phyloP scores from a whole-genome alignment of 2,113 vertebrate genomes.

The Nicator chloris region DNA sequence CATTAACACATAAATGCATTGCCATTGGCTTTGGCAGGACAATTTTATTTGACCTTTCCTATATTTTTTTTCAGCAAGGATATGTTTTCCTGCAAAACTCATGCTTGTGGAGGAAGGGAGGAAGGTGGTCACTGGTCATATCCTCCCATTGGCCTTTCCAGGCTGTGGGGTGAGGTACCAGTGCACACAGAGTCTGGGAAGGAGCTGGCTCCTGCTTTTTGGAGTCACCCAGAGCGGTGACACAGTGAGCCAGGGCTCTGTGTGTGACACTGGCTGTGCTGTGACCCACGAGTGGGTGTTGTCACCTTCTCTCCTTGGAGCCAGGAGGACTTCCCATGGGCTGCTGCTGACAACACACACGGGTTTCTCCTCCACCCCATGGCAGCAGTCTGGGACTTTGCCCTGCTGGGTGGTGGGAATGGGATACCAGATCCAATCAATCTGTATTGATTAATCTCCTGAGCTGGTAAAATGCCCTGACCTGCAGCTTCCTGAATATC shows the following conservation, averaged over 20 bases:
- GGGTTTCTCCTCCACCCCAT: neutral
- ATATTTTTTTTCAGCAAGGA: neutral
- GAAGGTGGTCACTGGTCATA: neutral
- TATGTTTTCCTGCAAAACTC: neutral
- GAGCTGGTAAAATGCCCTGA: neutral
- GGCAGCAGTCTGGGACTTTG: neutral
- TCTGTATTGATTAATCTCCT: neutral
- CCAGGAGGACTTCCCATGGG: neutral
- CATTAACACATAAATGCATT: neutral
- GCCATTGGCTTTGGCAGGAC: neutral
- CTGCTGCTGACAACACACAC: neutral
- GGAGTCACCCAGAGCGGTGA: neutral
- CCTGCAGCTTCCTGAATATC: neutral
- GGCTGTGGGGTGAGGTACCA: neutral
- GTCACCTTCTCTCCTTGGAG: neutral
- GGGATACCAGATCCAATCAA: neutral
- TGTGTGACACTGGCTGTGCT: neutral
- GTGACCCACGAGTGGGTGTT: neutral
- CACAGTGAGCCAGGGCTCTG: neutral
- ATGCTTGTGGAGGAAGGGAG: neutral
- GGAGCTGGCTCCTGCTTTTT: neutral
- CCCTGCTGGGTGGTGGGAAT: neutral
- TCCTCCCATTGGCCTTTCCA: neutral
- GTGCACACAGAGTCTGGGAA: neutral
- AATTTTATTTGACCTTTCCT: neutral